A percentile compares a stretch with the other conserved stretches of the same genome.
phyloP scores from a whole-genome alignment of 2,888 invertebrate species.

The Diplazon laetatorius region DNA sequence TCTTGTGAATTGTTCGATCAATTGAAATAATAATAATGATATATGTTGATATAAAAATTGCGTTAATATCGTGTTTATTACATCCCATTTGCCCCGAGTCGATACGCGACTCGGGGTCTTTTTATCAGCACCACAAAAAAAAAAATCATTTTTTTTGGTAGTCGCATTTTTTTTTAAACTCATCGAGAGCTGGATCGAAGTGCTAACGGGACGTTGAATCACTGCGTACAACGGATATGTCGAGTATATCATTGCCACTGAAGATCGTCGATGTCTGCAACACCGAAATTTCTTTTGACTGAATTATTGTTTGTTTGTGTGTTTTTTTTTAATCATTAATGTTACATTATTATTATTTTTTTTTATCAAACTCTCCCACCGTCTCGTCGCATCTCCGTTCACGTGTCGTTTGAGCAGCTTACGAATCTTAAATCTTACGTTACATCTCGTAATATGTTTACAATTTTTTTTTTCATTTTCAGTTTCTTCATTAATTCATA shows the following conservation, averaged over 20 bases:
- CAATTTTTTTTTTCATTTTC: background rate
- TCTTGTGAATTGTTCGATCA: constrained; percentile 16
- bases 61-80: constrained; percentile 59
- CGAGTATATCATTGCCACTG: constrained; percentile 25
- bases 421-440: constrained; percentile 47
- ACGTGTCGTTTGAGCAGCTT: constrained; percentile 51
- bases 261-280: constrained; percentile 15
- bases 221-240: constrained; percentile 52
- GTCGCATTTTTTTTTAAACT: background rate
- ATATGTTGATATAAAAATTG: no score
- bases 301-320: background rate
- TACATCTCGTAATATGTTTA: constrained; percentile 48
- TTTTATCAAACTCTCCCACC: constrained; percentile 30
- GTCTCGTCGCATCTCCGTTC: background rate
- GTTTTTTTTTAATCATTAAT: background rate
- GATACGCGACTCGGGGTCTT: constrained; percentile 22
- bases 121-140: constrained; percentile 56
- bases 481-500: background rate
- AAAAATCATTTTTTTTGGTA: no score
- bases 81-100: constrained; percentile 11
- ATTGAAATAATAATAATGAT: constrained; percentile 23
- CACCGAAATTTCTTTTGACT: background rate
- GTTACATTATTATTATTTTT: background rate
- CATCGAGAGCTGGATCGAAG: background rate
- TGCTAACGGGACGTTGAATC: constrained; percentile 14